These are phyloP conservation scores for Trachelus iudaicus DNA, from an alignment of 2,888 invertebrate genomes.

Conservation along the genomic window DNA sequence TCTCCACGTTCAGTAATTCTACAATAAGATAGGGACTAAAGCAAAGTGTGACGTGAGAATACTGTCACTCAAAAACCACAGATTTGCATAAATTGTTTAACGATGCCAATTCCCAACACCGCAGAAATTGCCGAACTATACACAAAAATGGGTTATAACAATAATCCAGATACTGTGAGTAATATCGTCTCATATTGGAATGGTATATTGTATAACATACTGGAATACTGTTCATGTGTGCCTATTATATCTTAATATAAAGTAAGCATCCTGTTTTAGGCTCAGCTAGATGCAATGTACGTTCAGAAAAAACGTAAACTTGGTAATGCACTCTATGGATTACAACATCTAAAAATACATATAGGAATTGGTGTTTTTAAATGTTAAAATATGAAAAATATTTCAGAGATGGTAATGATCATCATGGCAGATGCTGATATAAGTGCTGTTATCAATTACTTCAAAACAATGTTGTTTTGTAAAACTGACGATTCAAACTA, in stretches of 20 bases:
- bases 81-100: slow-evolving; percentile 6
- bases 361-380: slow-evolving; percentile 27
- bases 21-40: slow-evolving; percentile 9
- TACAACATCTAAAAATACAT: slow-evolving; percentile 13
- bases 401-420: slow-evolving; percentile 26
- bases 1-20: background rate
- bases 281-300: background rate
- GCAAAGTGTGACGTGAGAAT: slow-evolving; percentile 1
- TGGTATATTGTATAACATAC: background rate
- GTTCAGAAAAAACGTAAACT: background rate
- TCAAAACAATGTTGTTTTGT: slow-evolving; percentile 18
- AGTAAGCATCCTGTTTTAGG: background rate
- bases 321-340: background rate
- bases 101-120: slow-evolving; percentile 24
- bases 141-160: slow-evolving; percentile 27
- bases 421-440: slow-evolving; percentile 31
- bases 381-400: slow-evolving; percentile 22
- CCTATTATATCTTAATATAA: slow-evolving; percentile 1
- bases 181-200: background rate
- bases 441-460: slow-evolving; percentile 23
- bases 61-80: slow-evolving; percentile 1
- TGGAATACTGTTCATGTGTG: slow-evolving; percentile 9
- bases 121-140: slow-evolving; percentile 25
- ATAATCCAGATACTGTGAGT: background rate
- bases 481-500: slow-evolving; percentile 26